Conservation (phyloP, 2,888 invertebrate species). For the Microplitis deprimator region DNA sequence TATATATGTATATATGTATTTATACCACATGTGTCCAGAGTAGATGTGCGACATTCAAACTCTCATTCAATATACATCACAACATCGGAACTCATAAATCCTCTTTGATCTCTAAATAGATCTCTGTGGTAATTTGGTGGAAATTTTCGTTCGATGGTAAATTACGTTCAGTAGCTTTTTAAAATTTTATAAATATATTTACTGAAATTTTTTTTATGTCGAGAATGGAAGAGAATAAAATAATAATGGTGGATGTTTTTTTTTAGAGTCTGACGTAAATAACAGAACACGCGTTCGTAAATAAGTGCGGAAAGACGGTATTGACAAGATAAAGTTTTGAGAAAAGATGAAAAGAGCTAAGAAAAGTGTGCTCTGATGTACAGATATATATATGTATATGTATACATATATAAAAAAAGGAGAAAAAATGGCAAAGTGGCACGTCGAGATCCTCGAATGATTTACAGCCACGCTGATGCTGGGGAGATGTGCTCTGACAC, state of each 20-base stretch:
- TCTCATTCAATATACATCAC: background rate
- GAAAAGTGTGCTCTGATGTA: background rate
- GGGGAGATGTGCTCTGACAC: conserved; percentile 36
- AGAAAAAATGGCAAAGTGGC: conserved; percentile 30
- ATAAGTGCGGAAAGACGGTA: background rate
- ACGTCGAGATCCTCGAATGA: conserved; percentile 36
- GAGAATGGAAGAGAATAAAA: background rate
- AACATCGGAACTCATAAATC: background rate
- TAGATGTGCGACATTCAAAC: background rate
- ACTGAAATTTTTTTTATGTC: background rate
- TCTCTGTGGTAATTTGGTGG: background rate
- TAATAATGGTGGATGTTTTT: background rate
- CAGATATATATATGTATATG: background rate
- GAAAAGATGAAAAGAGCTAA: background rate
- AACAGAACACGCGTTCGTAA: background rate
- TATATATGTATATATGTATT: background rate
- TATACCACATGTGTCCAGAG: background rate
- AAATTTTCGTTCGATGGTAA: background rate
- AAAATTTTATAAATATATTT: background rate
- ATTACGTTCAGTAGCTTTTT: background rate
- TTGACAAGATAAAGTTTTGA: background rate
- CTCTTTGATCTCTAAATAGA: background rate
- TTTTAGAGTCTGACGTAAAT: background rate
- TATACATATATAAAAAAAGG: background rate
- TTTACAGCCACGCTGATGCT: conserved; percentile 31